phyloP scores from a whole-genome alignment of 2,888 invertebrate species.

The Trichogramma evanescens region DNA sequence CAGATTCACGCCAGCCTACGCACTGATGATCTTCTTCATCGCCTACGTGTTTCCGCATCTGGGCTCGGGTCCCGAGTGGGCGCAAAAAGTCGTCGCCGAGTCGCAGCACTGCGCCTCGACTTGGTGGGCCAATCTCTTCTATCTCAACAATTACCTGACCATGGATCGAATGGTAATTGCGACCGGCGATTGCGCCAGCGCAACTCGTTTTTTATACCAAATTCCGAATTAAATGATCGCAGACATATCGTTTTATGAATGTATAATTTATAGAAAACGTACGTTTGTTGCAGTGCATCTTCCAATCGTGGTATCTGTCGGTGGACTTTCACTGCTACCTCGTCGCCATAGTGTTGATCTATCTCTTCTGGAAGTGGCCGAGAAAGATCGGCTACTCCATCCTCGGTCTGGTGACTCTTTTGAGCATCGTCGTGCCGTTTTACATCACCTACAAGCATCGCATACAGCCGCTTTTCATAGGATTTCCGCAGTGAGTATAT shows the following conservation, averaged over 20 bases:
- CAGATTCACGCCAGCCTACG: conserved; percentile 35
- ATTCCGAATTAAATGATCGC: not conserved
- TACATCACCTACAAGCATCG: conserved; percentile 27
- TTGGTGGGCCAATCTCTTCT: conserved; percentile 39
- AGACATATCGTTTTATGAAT: not conserved
- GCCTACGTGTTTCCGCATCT: conserved; percentile 29
- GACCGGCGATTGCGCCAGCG: not conserved
- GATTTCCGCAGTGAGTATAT: conserved; percentile 31
- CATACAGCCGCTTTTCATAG: conserved; percentile 27
- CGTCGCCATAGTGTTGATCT: conserved; percentile 26
- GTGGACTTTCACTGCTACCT: conserved; percentile 32
- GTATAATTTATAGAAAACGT: not conserved
- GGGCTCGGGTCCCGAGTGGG: conserved; percentile 37
- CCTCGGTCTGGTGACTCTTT: conserved; percentile 24
- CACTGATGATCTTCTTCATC: conserved; percentile 31
- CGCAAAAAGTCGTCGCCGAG: conserved; percentile 25
- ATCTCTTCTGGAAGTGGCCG: conserved; percentile 30
- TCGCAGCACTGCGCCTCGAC: conserved; percentile 29
- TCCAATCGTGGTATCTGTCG: conserved; percentile 35
- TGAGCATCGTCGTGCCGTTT: conserved; percentile 29
- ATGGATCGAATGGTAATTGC: conserved; percentile 24
- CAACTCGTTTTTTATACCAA: not conserved
- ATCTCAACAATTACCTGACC: conserved; percentile 36
- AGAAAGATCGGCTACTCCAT: conserved; percentile 31
- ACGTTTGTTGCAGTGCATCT: conserved; percentile 30